Percentiles rank a stretch among this genome's conserved stretches.
Evolutionary conservation across 2,797 vertebrate genomes (phyloP).

Genomic region (Onychomys leucogaster): DNA sequence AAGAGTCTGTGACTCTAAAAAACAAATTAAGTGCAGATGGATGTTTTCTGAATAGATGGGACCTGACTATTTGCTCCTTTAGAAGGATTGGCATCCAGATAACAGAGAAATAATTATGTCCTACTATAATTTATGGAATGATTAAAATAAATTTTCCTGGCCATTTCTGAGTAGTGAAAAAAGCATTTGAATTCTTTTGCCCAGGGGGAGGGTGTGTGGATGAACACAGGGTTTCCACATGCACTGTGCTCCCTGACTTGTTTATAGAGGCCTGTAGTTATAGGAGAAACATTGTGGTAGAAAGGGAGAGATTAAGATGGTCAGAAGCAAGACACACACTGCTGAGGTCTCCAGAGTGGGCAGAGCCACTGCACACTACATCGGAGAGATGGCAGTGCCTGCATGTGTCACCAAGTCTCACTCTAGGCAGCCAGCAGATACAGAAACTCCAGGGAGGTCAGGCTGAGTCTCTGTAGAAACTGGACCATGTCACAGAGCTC

Average conservation of each 20-base stretch:
- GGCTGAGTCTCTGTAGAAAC: background rate
- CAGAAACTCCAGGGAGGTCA: background rate
- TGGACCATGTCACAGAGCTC: background rate
- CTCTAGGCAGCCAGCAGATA: background rate
- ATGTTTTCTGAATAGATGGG: background rate
- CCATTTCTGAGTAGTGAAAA: background rate
- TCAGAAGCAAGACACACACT: background rate
- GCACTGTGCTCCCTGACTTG: background rate
- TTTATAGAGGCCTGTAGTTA: background rate
- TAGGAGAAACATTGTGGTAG: background rate
- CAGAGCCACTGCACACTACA: background rate
- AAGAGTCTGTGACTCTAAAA: conserved; percentile 20
- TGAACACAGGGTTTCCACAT: background rate
- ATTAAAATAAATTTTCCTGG: background rate
- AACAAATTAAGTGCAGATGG: background rate
- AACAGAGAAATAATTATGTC: conserved; percentile 1
- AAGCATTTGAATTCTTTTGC: background rate
- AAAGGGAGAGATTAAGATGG: background rate
- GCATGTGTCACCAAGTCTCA: background rate
- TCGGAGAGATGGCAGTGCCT: background rate
- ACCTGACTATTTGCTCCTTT: background rate
- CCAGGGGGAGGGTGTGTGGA: background rate
- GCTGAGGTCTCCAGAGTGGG: background rate
- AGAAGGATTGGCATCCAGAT: background rate
- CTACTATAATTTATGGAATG: background rate